Evolutionary conservation across 2,113 vertebrate genomes (phyloP), one percentile per base, ranked within the genome.

Genomic region (Carlito syrichta): DNA sequence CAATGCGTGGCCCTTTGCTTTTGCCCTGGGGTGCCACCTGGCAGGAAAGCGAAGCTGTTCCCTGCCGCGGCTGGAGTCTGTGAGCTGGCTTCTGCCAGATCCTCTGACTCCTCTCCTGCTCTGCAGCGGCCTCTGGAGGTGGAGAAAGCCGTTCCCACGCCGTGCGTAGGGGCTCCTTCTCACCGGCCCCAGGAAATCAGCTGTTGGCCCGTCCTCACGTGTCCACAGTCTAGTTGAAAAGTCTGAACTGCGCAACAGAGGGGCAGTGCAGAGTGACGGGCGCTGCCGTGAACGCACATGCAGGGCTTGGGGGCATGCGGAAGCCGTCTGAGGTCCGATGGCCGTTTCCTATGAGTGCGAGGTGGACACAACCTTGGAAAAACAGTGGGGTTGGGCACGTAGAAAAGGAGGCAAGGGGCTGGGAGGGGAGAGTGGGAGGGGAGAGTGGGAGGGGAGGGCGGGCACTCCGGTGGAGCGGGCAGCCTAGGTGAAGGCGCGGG

Each of bases 71-170:
- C 25, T 7, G 20, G 20, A 50, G 40, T 11, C 5, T 19, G 23
- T 10, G 25, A 84, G 32, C 45, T 6, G 9, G 32, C 69, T 77
- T 71, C 63, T 35, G 20, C 0, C 3, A 85, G 79, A 35, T 14
- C 12, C 40, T 38, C 81, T 77, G 50, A 32, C 23, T 3, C 1
- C 25, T 63, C 56, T 58, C 71, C 9, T 27, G 20, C 45, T 60
- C 3, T 0, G 1, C 27, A 3, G 8, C 3, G 35, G 48, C 19
- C 6, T 50, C 35, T 48, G 0, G 23, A 3, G 32, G 30, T 58
- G 40, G 54, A 89, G 5, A 66, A 35, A 35, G 20, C 43, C 35
- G 20, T 17, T 38, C 54, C 32, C 9, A 45, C 19, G 45, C 77
- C 3, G 8, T 10, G 17, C 22, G 22, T 27, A 23, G 19, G 5